Conservation (phyloP, 2,888 invertebrate genomes). For the Peribatodes rhomboidaria region DNA sequence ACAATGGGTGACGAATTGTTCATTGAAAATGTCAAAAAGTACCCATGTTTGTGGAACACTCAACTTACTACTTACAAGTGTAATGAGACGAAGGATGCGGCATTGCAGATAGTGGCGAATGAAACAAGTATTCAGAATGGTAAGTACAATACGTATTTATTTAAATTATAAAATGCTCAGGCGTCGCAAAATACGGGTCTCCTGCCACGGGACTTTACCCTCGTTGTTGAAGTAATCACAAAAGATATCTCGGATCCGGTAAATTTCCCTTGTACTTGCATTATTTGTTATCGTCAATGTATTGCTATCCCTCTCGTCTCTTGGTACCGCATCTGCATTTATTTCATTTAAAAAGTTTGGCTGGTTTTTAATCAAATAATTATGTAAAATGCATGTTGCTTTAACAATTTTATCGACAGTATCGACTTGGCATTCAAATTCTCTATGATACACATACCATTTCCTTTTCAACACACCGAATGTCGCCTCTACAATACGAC, state of each 20-base stretch:
- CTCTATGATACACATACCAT: conserved; percentile 13
- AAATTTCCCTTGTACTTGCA: conserved; percentile 13
- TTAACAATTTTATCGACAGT: conserved; percentile 35
- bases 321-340: conserved; percentile 12
- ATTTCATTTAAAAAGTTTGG: conserved; percentile 26
- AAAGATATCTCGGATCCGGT: conserved; percentile 29
- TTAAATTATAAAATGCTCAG: not conserved
- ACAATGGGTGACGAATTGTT: conserved; percentile 11
- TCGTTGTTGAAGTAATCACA: conserved; percentile 30
- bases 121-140: not conserved
- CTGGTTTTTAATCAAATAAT: conserved; percentile 32
- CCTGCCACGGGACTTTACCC: conserved; percentile 29
- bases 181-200: conserved; percentile 24
- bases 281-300: conserved; percentile 15
- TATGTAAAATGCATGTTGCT: conserved; percentile 27
- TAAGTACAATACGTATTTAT: conserved; percentile 12
- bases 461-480: conserved; percentile 7
- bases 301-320: conserved; percentile 7
- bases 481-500: conserved; percentile 22
- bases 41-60: not conserved
- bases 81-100: conserved; percentile 2
- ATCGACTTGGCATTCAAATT: conserved; percentile 31
- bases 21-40: conserved; percentile 14
- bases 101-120: not conserved
- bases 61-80: not conserved